phyloP scores from a whole-genome alignment of 2,888 invertebrate species.

The Melipona bicolor region DNA sequence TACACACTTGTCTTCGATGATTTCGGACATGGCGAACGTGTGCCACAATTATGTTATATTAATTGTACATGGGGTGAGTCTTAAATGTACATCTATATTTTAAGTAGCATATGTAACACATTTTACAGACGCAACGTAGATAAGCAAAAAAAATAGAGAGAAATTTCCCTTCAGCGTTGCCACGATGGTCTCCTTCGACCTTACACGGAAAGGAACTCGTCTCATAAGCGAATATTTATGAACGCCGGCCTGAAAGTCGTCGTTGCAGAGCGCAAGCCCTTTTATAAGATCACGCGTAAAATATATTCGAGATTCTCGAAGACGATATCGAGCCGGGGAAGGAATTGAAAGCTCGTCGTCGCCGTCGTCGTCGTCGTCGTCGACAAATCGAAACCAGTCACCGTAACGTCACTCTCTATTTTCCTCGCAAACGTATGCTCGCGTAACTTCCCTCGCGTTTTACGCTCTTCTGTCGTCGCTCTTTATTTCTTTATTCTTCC shows the following conservation, averaged over 20 bases:
- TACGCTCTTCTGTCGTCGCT: background rate
- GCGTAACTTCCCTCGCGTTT: background rate
- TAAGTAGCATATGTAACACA: too few species aligned
- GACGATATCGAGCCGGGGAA: background rate
- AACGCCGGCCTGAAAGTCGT: conserved; percentile 26
- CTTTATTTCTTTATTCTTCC: background rate
- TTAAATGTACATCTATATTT: too few species aligned
- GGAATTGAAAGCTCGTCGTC: conserved; percentile 12
- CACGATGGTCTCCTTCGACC: too few species aligned
- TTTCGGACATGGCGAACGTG: too few species aligned
- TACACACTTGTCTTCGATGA: too few species aligned
- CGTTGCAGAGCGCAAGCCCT: conserved; percentile 2
- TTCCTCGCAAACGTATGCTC: background rate
- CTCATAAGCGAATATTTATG: conserved; percentile 45
- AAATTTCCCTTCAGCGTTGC: too few species aligned
- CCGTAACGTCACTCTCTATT: background rate
- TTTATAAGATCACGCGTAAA: conserved; percentile 27
- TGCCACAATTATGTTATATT: too few species aligned
- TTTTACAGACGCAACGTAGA: too few species aligned
- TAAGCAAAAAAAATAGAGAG: too few species aligned
- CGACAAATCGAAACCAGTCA: conserved; percentile 21
- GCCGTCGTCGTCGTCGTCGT: too few species aligned
- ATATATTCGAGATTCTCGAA: conserved; percentile 2
- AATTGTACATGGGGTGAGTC: too few species aligned
- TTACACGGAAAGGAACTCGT: background rate